These are phyloP conservation scores for Aporophyla lueneburgensis DNA, from an alignment of 2,888 invertebrate species.

Conservation along the genomic window DNA sequence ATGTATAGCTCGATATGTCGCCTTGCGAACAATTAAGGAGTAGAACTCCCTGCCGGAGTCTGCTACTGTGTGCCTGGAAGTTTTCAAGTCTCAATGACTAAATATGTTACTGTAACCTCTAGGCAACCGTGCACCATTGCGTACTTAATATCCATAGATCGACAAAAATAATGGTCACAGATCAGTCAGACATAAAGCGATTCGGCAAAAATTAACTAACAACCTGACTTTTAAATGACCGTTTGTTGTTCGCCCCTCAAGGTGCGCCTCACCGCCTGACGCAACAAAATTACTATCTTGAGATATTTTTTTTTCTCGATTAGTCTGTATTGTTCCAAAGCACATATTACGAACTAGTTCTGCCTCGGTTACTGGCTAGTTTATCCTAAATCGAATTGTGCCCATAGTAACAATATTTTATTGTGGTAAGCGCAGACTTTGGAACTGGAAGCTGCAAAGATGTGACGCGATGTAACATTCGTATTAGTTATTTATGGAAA, in stretches of 20 bases:
- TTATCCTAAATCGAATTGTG: constrained; percentile 2
- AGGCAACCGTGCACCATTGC: too few relatives aligned
- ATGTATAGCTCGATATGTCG: too few relatives aligned
- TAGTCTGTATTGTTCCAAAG: background rate
- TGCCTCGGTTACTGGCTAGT: background rate
- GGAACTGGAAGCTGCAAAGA: background rate
- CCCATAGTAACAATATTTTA: constrained; percentile 1
- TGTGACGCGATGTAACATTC: background rate
- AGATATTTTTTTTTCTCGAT: constrained; percentile 10
- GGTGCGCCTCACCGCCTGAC: constrained; percentile 10
- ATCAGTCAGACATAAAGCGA: background rate
- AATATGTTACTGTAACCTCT: constrained; percentile 8
- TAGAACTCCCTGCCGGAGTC: background rate
- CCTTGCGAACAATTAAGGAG: background rate
- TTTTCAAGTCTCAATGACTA: background rate
- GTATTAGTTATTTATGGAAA: constrained; percentile 9
- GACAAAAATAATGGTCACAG: background rate
- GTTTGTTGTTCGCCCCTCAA: constrained; percentile 3
- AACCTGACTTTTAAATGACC: constrained; percentile 17
- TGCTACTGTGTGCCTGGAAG: background rate
- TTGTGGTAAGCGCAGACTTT: background rate
- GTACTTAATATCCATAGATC: background rate
- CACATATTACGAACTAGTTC: background rate
- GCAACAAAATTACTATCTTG: constrained; percentile 16
- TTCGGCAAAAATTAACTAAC: constrained; percentile 2